phyloP scores from a whole-genome alignment of 1,140 invertebrate genomes.

The Drosophila watanabei region DNA sequence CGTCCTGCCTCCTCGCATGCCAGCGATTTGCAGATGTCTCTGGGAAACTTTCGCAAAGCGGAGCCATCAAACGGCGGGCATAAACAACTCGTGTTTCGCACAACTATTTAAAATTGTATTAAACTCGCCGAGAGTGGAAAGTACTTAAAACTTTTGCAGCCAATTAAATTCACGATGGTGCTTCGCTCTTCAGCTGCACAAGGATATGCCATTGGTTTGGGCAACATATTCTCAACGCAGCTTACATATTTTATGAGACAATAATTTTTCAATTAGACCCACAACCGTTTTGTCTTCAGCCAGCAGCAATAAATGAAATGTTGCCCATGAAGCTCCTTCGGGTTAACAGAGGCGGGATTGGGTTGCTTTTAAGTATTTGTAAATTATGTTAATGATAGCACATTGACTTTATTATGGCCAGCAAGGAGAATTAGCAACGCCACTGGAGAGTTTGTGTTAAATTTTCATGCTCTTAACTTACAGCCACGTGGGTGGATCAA shows the following conservation, averaged over 20 bases:
- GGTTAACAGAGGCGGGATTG: slow-evolving; percentile 36
- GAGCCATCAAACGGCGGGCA: slow-evolving; percentile 35
- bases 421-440: slow-evolving; percentile 1
- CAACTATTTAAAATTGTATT: slow-evolving; percentile 75
- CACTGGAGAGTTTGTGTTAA: not conserved
- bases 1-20: not conserved
- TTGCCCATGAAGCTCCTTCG: slow-evolving; percentile 39
- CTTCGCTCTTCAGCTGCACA: not conserved
- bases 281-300: slow-evolving; percentile 60
- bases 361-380: slow-evolving; percentile 69
- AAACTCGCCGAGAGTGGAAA: slow-evolving; percentile 42
- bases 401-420: slow-evolving; percentile 74
- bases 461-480: not conserved
- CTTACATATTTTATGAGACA: slow-evolving; percentile 80
- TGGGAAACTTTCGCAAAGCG: slow-evolving; percentile 10
- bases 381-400: slow-evolving; percentile 79
- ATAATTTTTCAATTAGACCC: slow-evolving; percentile 80
- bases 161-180: slow-evolving; percentile 70
- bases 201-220: slow-evolving; percentile 1
- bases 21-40: slow-evolving; percentile 65
- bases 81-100: slow-evolving; percentile 38
- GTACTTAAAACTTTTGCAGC: slow-evolving; percentile 76
- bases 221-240: slow-evolving; percentile 59
- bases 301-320: slow-evolving; percentile 72
- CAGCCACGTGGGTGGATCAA: slow-evolving; percentile 11